Base-by-base conservation (phyloP, 2,113 vertebrate genomes). In the Lophotis ruficrista region DNA sequence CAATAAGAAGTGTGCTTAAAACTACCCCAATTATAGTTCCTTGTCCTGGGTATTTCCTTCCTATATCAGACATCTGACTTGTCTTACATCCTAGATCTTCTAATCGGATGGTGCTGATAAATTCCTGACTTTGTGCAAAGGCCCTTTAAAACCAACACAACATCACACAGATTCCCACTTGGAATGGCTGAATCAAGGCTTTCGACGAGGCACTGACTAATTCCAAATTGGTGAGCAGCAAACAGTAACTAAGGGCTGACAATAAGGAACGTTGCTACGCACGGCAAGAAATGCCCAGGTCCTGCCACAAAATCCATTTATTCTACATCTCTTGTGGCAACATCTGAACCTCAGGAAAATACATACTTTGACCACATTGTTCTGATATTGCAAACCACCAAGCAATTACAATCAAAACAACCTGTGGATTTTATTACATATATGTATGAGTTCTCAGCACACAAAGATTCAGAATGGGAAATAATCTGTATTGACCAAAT, bases 261-360 rank as follows among this genome's bases (percentile, higher is more conserved):
- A 88, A 38, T 45, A 45, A 75, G 30, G 35, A 81, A 89, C 53
- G 82, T 38, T 64, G 78, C 61, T 79, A 10, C 1, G 0, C 43
- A 28, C 0, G 2, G 53, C 47, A 89, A 60, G 50, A 87, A 89
- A 90, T 13, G 30, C 38, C 38, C 31, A 82, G 72, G 65, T 78
- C 83, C 56, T 64, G 69, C 64, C 82, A 92, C 61, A 71, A 92
- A 93, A 93, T 45, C 62, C n/a, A 62, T 93, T 90, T 73, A 20
- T 5, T 73, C 12, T 16, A 9, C 13, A 27, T 21, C 56, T 86
- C 54, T 41, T 54, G 0, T 31, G n/a, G 66, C 54, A 70, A 87
- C 12, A 54, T 15, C 50, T 50, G 31, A 30, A 73, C 56, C 33
- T 70, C 60, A 71, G 71, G 28, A 73, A 90, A 68, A 73, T 6